A percentile compares a stretch with the other conserved stretches of the same genome.
Evolutionary conservation across 1,140 invertebrate genomes (phyloP).

Genomic region (Leptinotarsa lineolata): DNA sequence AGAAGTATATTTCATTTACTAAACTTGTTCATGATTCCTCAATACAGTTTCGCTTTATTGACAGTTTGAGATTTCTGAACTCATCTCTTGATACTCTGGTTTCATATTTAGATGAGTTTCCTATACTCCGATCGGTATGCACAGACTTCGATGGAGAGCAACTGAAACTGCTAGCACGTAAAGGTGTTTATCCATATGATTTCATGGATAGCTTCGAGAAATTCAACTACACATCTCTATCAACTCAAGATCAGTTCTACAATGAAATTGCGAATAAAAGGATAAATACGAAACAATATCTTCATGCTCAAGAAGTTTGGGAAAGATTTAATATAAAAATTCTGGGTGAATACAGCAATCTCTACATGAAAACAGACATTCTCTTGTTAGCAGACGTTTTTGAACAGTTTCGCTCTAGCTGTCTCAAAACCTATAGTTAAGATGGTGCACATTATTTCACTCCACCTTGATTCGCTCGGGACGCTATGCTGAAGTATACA

Average conservation of each 20-base stretch:
- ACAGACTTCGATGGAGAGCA: slow-evolving; percentile 27
- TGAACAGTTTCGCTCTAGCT: slow-evolving; percentile 54
- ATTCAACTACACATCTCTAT: slow-evolving; percentile 30
- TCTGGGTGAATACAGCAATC: slow-evolving; percentile 55
- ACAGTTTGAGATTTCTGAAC: slow-evolving; percentile 32
- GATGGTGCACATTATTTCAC: slow-evolving; percentile 52
- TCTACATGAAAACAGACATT: slow-evolving; percentile 56
- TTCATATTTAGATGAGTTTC: slow-evolving; percentile 32
- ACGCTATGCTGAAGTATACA: slow-evolving; percentile 45
- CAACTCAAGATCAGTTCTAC: slow-evolving; percentile 9
- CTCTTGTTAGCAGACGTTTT: slow-evolving; percentile 56
- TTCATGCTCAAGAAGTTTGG: slow-evolving; percentile 54
- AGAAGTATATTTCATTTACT: slow-evolving; percentile 32
- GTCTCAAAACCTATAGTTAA: slow-evolving; percentile 47
- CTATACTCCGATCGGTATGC: slow-evolving; percentile 15
- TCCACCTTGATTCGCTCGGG: slow-evolving; percentile 43
- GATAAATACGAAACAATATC: slow-evolving; percentile 50
- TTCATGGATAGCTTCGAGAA: slow-evolving; percentile 44
- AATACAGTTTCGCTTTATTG: slow-evolving; percentile 21
- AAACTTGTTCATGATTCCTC: not conserved
- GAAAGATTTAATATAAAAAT: slow-evolving; percentile 51
- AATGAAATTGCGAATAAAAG: slow-evolving; percentile 51
- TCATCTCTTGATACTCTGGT: slow-evolving; percentile 27
- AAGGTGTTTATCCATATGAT: slow-evolving; percentile 52
- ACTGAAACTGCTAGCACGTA: slow-evolving; percentile 45